Percentiles rank a stretch among this genome's conserved stretches.
Evolutionary conservation across 2,797 vertebrate genomes (phyloP).

Genomic region (Lagorchestes hirsutus): DNA sequence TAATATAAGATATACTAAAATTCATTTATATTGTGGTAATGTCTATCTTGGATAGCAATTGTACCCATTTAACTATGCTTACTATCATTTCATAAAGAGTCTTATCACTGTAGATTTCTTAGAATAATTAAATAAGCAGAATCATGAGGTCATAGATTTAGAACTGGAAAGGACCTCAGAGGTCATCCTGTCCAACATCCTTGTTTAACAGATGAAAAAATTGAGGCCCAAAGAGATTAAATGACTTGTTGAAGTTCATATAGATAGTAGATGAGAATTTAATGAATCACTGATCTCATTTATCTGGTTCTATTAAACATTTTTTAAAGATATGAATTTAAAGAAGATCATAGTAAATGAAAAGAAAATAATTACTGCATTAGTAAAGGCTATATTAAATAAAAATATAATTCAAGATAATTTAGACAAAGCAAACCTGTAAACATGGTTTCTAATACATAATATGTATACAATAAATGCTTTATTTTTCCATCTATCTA

Average conservation of each 20-base stretch:
- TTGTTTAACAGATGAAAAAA: neutral
- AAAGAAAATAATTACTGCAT: neutral
- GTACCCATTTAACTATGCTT: neutral
- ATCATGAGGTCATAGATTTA: neutral
- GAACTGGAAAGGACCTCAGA: neutral
- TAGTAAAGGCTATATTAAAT: neutral
- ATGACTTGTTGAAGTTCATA: neutral
- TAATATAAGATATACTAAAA: constrained; percentile 17
- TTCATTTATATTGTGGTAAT: neutral
- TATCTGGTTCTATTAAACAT: neutral
- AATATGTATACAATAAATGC: neutral
- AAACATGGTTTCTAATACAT: neutral
- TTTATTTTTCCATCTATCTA: neutral
- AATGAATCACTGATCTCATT: neutral
- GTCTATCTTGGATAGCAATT: constrained; percentile 31
- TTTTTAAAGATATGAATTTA: constrained; percentile 20
- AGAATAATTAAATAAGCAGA: constrained; percentile 27
- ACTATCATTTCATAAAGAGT: constrained; percentile 16
- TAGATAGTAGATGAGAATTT: neutral
- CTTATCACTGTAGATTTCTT: neutral
- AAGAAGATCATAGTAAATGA: constrained; percentile 25
- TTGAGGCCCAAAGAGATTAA: neutral
- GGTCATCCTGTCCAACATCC: neutral
- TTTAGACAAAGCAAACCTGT: constrained; percentile 9
- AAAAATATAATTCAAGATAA: constrained; percentile 2